A percentile compares a stretch with the other conserved stretches of the same genome.
These are phyloP conservation scores for Elephas maximus DNA, from an alignment of 2,113 vertebrate species.

Conservation along the genomic window DNA sequence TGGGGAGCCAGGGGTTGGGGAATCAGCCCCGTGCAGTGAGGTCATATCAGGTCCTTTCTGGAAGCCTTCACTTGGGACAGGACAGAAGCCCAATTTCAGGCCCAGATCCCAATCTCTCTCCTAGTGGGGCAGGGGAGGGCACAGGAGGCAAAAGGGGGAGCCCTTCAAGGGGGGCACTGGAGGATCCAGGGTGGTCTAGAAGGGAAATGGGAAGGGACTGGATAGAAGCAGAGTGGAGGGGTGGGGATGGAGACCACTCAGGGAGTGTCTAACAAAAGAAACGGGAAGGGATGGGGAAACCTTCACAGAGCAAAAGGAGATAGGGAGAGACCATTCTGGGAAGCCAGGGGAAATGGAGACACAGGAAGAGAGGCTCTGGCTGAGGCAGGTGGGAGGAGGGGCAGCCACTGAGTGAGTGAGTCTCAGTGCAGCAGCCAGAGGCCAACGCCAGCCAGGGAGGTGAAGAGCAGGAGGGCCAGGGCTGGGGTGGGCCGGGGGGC, in stretches of 20 bases:
- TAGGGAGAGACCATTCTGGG: neutral
- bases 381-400: neutral
- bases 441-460: slow-evolving; percentile 67
- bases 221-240: neutral
- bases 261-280: neutral
- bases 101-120: neutral
- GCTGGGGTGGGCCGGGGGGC: neutral
- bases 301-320: neutral
- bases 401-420: neutral
- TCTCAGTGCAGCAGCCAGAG: slow-evolving; percentile 79
- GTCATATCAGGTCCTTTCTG: neutral
- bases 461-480: slow-evolving; percentile 36
- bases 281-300: neutral
- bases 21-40: neutral
- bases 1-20: neutral
- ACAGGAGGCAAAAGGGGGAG: neutral
- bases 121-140: neutral
- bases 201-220: neutral
- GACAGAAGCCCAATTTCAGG: neutral
- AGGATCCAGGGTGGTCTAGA: neutral
- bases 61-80: neutral
- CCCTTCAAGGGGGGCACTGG: neutral
- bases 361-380: neutral
- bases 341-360: neutral
- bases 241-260: neutral